Percentiles rank a stretch among this genome's conserved stretches.
These are phyloP conservation scores for Scrobipalpa costella DNA, from an alignment of 2,888 invertebrate species.

Conservation along the genomic window DNA sequence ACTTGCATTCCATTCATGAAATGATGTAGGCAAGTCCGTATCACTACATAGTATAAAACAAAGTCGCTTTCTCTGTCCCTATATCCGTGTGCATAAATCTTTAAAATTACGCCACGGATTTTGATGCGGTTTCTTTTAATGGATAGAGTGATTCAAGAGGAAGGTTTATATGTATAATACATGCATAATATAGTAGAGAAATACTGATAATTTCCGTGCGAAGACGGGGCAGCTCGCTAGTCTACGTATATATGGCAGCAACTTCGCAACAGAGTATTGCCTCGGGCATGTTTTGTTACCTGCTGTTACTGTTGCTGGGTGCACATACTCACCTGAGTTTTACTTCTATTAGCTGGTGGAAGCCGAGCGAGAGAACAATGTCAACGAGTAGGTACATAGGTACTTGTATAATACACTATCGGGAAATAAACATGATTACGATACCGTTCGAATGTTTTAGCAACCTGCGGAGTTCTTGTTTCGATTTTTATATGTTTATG, in stretches of 20 bases:
- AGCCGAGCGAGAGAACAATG: slow-evolving; percentile 24
- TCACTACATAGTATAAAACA: too few species aligned
- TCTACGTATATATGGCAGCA: neutral
- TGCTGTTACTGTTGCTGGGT: neutral
- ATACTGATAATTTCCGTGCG: too few species aligned
- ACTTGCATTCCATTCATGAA: too few species aligned
- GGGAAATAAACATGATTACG: neutral
- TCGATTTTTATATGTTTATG: neutral
- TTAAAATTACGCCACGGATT: too few species aligned
- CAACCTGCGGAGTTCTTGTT: neutral
- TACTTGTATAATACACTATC: neutral
- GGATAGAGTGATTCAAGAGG: too few species aligned
- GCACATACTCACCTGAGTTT: neutral
- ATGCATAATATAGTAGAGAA: too few species aligned
- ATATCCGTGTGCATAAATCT: too few species aligned
- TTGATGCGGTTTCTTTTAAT: too few species aligned
- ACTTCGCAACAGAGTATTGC: neutral
- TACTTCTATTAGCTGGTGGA: slow-evolving; percentile 25
- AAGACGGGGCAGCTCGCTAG: too few species aligned
- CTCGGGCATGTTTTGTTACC: neutral
- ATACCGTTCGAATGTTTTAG: neutral
- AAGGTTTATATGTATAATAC: too few species aligned
- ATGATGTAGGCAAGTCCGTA: too few species aligned
- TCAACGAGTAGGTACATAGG: neutral
- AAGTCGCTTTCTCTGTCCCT: too few species aligned